These are phyloP conservation scores for Solea senegalensis DNA, from an alignment of 2,113 vertebrate species.

Conservation along the genomic window DNA sequence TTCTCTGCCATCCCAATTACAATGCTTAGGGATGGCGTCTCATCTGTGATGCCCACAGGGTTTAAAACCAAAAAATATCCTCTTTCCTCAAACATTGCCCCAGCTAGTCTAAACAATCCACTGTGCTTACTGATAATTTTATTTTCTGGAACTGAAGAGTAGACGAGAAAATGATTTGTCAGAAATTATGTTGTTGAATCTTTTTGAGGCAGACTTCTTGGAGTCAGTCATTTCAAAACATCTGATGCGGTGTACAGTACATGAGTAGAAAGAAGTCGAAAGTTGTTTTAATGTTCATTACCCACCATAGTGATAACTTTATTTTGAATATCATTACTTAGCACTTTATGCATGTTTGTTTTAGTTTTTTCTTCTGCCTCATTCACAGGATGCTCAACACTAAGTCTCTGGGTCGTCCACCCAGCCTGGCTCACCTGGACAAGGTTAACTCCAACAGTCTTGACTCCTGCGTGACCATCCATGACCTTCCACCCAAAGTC, in stretches of 20 bases:
- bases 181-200: neutral
- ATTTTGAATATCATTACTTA: neutral
- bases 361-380: slow-evolving; percentile 4
- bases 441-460: slow-evolving; percentile 97
- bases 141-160: neutral
- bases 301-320: neutral
- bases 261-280: neutral
- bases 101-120: neutral
- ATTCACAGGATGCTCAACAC: slow-evolving; percentile 83
- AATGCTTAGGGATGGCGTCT: neutral
- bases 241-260: neutral
- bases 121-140: neutral
- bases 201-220: neutral
- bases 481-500: slow-evolving; percentile 83
- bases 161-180: neutral
- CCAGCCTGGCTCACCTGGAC: slow-evolving; percentile 91
- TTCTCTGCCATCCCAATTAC: neutral
- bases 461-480: slow-evolving; percentile 87
- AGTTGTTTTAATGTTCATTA: neutral
- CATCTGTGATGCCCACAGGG: neutral
- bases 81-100: neutral
- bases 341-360: neutral
- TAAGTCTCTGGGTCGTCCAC: slow-evolving; percentile 91
- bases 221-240: neutral
- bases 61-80: neutral